Conservation (phyloP, 2,113 vertebrate genomes). For the Romanogobio albipinnatus region DNA sequence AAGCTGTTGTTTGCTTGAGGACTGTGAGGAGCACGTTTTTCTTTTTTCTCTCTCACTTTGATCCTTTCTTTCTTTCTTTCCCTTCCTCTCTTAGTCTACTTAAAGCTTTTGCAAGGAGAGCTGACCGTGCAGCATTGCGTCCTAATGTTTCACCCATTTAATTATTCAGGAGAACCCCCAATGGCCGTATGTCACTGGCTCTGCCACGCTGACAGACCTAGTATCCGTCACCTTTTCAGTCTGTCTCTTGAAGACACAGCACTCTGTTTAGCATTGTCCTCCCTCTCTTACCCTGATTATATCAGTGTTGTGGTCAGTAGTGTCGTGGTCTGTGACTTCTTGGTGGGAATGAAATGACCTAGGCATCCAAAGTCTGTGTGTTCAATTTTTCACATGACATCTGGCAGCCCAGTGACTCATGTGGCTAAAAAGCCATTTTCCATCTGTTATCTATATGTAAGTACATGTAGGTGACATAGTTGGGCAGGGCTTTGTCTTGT, state of each 20-base stretch:
- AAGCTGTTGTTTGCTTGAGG: background rate
- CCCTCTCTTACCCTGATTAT: slow-evolving; percentile 59
- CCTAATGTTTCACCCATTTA: slow-evolving; percentile 82
- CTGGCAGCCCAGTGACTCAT: background rate
- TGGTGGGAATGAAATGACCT: slow-evolving; percentile 55
- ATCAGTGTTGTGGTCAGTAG: background rate
- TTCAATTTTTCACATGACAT: background rate
- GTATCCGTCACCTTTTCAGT: slow-evolving; percentile 80
- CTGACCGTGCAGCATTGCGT: slow-evolving; percentile 64
- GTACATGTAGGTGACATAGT: background rate
- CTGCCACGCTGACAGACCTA: slow-evolving; percentile 74
- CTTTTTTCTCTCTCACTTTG: background rate
- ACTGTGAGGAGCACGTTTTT: background rate
- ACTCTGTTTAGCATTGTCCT: slow-evolving; percentile 26
- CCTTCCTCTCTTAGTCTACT: slow-evolving; percentile 38
- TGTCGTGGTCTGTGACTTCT: background rate
- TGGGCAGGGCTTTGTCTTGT: background rate
- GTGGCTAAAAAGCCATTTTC: background rate
- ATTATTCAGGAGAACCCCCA: slow-evolving; percentile 85
- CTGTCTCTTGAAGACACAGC: slow-evolving; percentile 69
- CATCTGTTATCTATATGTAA: background rate
- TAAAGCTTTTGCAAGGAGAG: slow-evolving; percentile 41
- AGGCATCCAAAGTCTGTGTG: slow-evolving; percentile 34
- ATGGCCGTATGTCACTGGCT: slow-evolving; percentile 78
- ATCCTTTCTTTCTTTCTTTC: slow-evolving; percentile 18